phyloP scores from a whole-genome alignment of 2,888 invertebrate genomes.

The Hydriomena furcata region DNA sequence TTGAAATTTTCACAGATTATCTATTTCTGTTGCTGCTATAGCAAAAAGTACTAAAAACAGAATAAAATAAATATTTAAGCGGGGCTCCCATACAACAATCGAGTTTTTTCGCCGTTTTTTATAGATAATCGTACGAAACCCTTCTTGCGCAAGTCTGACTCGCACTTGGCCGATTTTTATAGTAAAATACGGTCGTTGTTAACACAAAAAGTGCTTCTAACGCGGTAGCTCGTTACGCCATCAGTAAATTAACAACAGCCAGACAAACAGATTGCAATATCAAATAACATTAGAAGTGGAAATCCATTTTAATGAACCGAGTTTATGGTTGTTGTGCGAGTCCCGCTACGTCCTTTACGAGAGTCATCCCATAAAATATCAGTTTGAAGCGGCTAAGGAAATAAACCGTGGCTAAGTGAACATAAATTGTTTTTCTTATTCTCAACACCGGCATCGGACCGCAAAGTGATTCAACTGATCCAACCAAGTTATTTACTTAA shows the following conservation, averaged over 20 bases:
- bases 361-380: conserved; percentile 33
- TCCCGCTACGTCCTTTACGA: conserved; percentile 35
- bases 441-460: conserved; percentile 41
- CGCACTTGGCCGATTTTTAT: no score
- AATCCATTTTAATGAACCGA: conserved; percentile 28
- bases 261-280: conserved; percentile 15
- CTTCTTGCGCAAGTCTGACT: no score
- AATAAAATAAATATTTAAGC: no score
- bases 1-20: no score
- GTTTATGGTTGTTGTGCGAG: conserved; percentile 29
- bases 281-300: conserved; percentile 10
- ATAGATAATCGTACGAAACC: no score
- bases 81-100: no score
- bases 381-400: conserved; percentile 34
- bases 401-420: conserved; percentile 26
- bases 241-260: conserved; percentile 3
- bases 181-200: conserved; percentile 20
- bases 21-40: no score
- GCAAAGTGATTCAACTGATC: conserved; percentile 37
- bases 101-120: no score
- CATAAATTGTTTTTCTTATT: conserved; percentile 50
- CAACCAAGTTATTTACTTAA: conserved; percentile 51
- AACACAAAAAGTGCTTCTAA: conserved; percentile 25
- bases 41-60: no score
- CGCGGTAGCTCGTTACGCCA: conserved; percentile 22